Evolutionary conservation across 1,140 invertebrate genomes (phyloP).

Genomic region (Cydia splendana): DNA sequence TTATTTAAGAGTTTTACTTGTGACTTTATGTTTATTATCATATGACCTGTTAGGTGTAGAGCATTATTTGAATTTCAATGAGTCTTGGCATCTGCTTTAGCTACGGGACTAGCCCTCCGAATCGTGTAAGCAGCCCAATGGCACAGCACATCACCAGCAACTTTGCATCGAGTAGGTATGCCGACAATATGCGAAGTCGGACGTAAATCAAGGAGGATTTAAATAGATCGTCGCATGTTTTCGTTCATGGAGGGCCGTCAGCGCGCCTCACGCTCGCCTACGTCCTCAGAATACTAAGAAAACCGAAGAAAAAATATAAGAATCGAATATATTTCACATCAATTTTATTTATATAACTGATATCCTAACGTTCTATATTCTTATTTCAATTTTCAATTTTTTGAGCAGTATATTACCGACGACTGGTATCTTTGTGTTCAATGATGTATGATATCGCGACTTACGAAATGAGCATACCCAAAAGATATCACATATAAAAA

Average conservation of each 20-base stretch:
- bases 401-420: too few relatives aligned
- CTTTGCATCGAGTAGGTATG: slow-evolving; percentile 24
- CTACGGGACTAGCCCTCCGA: not conserved
- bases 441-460: too few relatives aligned
- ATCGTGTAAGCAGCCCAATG: slow-evolving; percentile 3
- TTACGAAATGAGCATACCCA: too few relatives aligned
- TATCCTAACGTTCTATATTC: too few relatives aligned
- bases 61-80: not conserved
- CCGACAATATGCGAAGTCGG: slow-evolving; percentile 38
- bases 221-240: slow-evolving; percentile 38
- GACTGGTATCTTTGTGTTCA: too few relatives aligned
- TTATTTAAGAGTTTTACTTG: too few relatives aligned
- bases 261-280: slow-evolving; percentile 6
- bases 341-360: not conserved
- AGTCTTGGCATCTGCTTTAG: not conserved
- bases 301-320: slow-evolving; percentile 12
- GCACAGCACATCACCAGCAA: slow-evolving; percentile 24
- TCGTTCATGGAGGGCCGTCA: slow-evolving; percentile 30
- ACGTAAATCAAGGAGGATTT: slow-evolving; percentile 52
- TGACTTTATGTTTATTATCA: too few relatives aligned
- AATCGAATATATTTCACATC: slow-evolving; percentile 21
- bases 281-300: slow-evolving; percentile 15
- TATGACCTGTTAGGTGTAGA: not conserved
- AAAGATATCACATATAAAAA: too few relatives aligned
- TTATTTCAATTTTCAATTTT: too few relatives aligned